These are phyloP conservation scores for Chrysolina haemoptera DNA, from an alignment of 2,888 invertebrate genomes.

Conservation along the genomic window DNA sequence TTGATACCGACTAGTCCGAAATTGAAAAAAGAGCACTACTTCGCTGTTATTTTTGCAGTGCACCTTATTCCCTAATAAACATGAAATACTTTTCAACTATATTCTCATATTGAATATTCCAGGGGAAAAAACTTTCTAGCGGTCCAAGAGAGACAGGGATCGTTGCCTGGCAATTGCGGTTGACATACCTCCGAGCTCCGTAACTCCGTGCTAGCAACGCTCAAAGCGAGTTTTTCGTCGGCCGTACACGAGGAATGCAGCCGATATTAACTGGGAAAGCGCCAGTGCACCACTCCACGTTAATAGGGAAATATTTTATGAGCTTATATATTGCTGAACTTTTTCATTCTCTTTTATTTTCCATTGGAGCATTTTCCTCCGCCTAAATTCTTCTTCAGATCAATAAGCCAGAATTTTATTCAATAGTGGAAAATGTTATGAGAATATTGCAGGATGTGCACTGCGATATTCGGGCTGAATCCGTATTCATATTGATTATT, in stretches of 20 bases:
- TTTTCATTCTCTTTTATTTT: conserved; percentile 23
- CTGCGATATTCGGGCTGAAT: too few species aligned
- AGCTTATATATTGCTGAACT: conserved; percentile 32
- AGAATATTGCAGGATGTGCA: neutral
- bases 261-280: conserved; percentile 43
- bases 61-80: too few species aligned
- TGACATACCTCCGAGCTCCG: conserved; percentile 34
- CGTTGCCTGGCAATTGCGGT: conserved; percentile 40
- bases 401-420: neutral
- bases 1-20: too few species aligned
- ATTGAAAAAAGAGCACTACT: too few species aligned
- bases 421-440: neutral
- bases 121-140: neutral
- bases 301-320: conserved; percentile 42
- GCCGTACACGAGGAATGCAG: conserved; percentile 49
- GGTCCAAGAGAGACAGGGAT: neutral
- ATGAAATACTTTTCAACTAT: neutral
- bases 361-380: neutral
- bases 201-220: conserved; percentile 32
- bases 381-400: neutral
- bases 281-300: conserved; percentile 39
- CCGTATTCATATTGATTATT: too few species aligned
- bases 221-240: conserved; percentile 45
- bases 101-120: neutral
- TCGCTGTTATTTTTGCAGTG: too few species aligned